Percentiles rank a stretch among this genome's conserved stretches.
Conservation (phyloP, 2,113 vertebrate genomes). For the Sebastes fasciatus region DNA sequence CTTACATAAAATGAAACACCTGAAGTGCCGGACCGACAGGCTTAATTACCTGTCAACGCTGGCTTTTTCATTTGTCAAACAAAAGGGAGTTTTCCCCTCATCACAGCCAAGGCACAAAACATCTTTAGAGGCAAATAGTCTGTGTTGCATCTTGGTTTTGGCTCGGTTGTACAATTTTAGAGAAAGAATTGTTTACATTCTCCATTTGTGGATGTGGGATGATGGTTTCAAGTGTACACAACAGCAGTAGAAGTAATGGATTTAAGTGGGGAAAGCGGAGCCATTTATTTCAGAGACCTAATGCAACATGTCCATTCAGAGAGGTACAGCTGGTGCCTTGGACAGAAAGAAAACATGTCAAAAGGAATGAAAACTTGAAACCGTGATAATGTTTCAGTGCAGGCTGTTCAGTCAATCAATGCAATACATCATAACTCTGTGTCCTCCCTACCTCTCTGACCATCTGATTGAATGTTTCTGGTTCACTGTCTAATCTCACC, state of each 20-base stretch:
- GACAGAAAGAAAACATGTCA: not conserved
- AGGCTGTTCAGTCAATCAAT: not conserved
- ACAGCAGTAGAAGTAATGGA: conserved; percentile 25
- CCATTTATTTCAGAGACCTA: not conserved
- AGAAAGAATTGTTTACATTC: not conserved
- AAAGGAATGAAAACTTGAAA: not conserved
- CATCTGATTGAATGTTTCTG: not conserved
- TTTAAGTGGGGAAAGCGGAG: conserved; percentile 9
- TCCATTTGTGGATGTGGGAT: not conserved
- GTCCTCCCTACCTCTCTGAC: not conserved
- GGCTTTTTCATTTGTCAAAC: not conserved
- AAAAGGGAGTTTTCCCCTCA: not conserved
- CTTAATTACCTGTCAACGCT: conserved; percentile 8
- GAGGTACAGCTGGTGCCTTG: not conserved
- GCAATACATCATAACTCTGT: not conserved
- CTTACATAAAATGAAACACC: conserved; percentile 14
- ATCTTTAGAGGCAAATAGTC: not conserved
- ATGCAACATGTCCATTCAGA: conserved; percentile 7
- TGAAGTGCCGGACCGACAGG: not conserved
- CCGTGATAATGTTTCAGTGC: not conserved
- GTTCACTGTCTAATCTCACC: conserved; percentile 8
- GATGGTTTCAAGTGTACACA: conserved; percentile 14
- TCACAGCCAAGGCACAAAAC: not conserved
- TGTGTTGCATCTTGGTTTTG: not conserved
- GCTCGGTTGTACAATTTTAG: not conserved